Base-by-base conservation (phyloP, 2,888 invertebrate species). In the Dasypolia templi region DNA sequence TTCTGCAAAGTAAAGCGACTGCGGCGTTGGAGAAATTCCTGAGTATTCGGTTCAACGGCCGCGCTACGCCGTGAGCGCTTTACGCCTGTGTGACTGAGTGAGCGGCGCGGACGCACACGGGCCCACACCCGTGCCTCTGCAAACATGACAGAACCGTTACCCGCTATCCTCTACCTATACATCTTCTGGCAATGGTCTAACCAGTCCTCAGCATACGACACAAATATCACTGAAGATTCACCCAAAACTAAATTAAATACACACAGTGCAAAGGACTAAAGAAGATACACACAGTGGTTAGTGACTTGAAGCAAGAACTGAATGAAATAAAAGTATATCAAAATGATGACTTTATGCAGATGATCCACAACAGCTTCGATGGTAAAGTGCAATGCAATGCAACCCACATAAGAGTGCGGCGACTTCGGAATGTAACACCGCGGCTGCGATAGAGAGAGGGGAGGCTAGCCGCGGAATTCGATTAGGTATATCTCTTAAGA, bases 11-110 rank as follows among this genome's bases (percentile, higher is more conserved):
- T 92, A 91, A 93, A 91, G 92, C 91, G 90, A 91, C 91, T 92
- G 89, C 91, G 90, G 86, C 87, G 89, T 92, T 94, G 94, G 95
- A 96, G 96, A 96, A 96, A 96, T 96, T 96, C 96, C 95, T 95
- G 89, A 92, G 95, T 94, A 93, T 94, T 94, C 95, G 95, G 96
- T 96, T 96, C 96, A 96, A 96, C 92, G 95, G 95, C 96, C 96
- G 95, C 94, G 90, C 92, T 90, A 90, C 89, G 91, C 93, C 92
- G 93, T 92, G 91, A 92, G 90, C 92, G 91, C 88, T 86, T 86
- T 89, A 90, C 90, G 93, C 85, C 88, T 92, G 93, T 92, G 93
- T 93, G 93, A 89, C 90, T 92, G 90, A 89, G 91, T 90, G 91
- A 90, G 91, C 89, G 87, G 90, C 91, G 90, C 92, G 83, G 90